Percentiles rank a stretch among this genome's conserved stretches.
Evolutionary conservation across 2,888 invertebrate species (phyloP).

Genomic region (Melanophora roralis): DNA sequence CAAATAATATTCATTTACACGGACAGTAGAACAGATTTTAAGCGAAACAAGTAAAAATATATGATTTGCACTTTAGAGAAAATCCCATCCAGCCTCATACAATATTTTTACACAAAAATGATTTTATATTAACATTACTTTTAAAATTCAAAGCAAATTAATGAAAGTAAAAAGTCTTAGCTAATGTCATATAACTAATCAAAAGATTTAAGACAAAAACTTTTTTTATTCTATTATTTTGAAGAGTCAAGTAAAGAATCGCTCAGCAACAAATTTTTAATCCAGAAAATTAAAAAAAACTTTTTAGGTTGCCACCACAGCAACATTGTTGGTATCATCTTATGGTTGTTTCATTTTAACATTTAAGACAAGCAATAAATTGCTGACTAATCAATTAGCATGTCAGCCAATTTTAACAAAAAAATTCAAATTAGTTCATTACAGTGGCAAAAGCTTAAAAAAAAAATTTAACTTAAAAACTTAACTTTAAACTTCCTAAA

Average conservation of each 20-base stretch:
- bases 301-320: background rate
- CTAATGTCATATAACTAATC: background rate
- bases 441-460: constrained; percentile 40
- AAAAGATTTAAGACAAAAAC: background rate
- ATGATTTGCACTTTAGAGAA: no score
- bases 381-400: constrained; percentile 59
- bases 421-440: constrained; percentile 55
- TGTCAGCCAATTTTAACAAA: constrained; percentile 34
- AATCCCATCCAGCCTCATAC: no score
- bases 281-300: no score
- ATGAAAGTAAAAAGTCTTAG: no score
- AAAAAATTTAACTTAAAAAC: constrained; percentile 38
- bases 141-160: no score
- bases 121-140: background rate
- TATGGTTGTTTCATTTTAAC: background rate
- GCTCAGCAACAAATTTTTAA: no score
- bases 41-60: no score
- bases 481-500: background rate
- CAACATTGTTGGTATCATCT: no score
- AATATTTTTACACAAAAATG: no score
- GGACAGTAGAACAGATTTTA: no score
- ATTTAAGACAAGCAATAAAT: background rate
- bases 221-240: background rate
- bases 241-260: no score
- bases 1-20: no score